phyloP scores from a whole-genome alignment of 2,113 vertebrate species.

The Pardalotus punctatus region DNA sequence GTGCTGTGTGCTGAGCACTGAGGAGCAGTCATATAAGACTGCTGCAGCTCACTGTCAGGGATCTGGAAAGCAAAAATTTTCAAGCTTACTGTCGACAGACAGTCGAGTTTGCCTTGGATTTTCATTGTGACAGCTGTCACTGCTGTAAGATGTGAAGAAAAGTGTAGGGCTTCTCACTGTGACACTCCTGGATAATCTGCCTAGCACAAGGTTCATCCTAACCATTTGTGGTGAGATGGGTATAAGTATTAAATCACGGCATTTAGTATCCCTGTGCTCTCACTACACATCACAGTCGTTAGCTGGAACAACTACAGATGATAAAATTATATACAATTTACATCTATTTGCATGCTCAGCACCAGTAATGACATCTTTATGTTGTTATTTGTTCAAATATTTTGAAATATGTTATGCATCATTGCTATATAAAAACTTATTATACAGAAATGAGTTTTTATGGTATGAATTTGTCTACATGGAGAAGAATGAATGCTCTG shows the following conservation, averaged over 20 bases:
- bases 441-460: background rate
- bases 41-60: background rate
- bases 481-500: background rate
- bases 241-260: background rate
- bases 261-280: background rate
- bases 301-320: background rate
- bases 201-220: background rate
- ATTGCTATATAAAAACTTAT: background rate
- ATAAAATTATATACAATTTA: background rate
- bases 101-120: background rate
- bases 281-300: background rate
- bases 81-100: background rate
- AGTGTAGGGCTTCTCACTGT: background rate
- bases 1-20: background rate
- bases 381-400: background rate
- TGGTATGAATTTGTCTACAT: background rate
- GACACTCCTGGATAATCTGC: background rate
- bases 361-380: background rate
- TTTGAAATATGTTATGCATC: background rate
- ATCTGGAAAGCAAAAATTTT: background rate
- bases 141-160: background rate
- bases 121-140: background rate
- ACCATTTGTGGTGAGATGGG: rapidly evolving
- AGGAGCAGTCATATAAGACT: background rate
- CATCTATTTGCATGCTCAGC: background rate